Evolutionary conservation across 64 coral and sea anemone genomes (phyloP).

Genomic region (Cladopsammia gracilis): DNA sequence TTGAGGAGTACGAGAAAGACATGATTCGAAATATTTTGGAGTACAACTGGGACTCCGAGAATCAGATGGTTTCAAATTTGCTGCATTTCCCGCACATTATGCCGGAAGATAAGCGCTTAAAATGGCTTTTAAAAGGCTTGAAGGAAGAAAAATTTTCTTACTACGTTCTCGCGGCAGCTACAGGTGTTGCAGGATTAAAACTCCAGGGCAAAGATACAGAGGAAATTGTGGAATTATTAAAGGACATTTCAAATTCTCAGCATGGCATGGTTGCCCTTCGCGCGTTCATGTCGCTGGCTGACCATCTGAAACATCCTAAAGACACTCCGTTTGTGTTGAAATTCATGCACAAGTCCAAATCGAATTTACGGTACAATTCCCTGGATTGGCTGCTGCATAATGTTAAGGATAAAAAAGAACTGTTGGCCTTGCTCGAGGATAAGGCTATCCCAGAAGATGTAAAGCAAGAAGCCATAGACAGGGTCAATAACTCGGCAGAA

Average conservation of each 20-base stretch:
- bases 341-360: slow-evolving; percentile 96
- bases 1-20: slow-evolving; percentile 85
- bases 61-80: slow-evolving; percentile 97
- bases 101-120: slow-evolving; percentile 75
- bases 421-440: slow-evolving; percentile 85
- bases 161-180: slow-evolving; percentile 90
- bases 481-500: slow-evolving; percentile 80
- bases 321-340: slow-evolving; percentile 95
- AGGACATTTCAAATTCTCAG: slow-evolving; percentile 81
- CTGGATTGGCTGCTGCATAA: slow-evolving; percentile 96
- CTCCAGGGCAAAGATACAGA: slow-evolving; percentile 77
- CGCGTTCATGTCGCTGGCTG: slow-evolving; percentile 93
- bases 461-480: slow-evolving; percentile 85
- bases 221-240: slow-evolving; percentile 87
- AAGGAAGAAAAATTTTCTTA: slow-evolving; percentile 89
- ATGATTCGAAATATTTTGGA: slow-evolving; percentile 95
- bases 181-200: slow-evolving; percentile 86
- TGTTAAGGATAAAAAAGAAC: slow-evolving; percentile 87
- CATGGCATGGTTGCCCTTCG: slow-evolving; percentile 90
- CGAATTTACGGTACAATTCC: slow-evolving; percentile 94
- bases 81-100: slow-evolving; percentile 94
- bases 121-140: slow-evolving; percentile 88
- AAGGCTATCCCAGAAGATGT: slow-evolving; percentile 90
- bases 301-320: slow-evolving; percentile 85
- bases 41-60: slow-evolving; percentile 94